Evolutionary conservation across 2,113 vertebrate species (phyloP).

Genomic region (Heteronetta atricapilla): DNA sequence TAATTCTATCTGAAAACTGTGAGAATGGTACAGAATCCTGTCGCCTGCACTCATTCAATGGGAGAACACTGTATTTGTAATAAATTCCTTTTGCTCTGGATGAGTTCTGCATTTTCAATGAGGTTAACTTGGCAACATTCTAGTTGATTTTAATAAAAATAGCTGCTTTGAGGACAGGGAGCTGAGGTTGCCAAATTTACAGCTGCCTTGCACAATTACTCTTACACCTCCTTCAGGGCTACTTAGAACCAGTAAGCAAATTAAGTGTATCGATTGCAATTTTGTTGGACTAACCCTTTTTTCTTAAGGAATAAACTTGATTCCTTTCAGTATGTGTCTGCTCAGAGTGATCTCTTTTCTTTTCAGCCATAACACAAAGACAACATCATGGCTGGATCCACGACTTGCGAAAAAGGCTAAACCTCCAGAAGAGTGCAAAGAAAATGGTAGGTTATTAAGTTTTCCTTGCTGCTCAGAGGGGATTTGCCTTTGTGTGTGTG

Average conservation of each 20-base stretch:
- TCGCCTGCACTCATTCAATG: slow-evolving; percentile 72
- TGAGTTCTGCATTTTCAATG: slow-evolving; percentile 85
- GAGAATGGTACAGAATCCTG: slow-evolving; percentile 71
- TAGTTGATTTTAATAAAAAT: slow-evolving; percentile 89
- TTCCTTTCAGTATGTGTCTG: slow-evolving; percentile 83
- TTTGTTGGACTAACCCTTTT: slow-evolving; percentile 84
- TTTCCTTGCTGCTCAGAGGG: slow-evolving; percentile 65
- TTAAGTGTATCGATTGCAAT: slow-evolving; percentile 93
- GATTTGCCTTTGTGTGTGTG: slow-evolving; percentile 62
- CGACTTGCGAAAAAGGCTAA: slow-evolving; percentile 99
- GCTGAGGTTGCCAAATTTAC: slow-evolving; percentile 86
- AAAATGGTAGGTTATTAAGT: slow-evolving; percentile 92
- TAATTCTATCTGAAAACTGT: slow-evolving; percentile 70
- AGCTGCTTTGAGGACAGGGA: slow-evolving; percentile 85
- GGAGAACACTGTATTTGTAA: slow-evolving; percentile 84
- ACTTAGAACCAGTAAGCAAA: slow-evolving; percentile 93
- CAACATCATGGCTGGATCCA: slow-evolving; percentile 99
- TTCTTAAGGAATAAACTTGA: slow-evolving; percentile 81
- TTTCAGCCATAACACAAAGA: slow-evolving; percentile 99
- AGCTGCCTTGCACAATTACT: slow-evolving; percentile 84
- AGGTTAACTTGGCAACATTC: slow-evolving; percentile 84
- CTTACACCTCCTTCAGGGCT: slow-evolving; percentile 85
- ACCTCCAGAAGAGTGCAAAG: slow-evolving; percentile 98
- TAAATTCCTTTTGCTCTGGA: slow-evolving; percentile 86
- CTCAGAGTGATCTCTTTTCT: slow-evolving; percentile 86